Base-by-base conservation (phyloP, 2,888 invertebrate species). In the Prenolepis imparis region DNA sequence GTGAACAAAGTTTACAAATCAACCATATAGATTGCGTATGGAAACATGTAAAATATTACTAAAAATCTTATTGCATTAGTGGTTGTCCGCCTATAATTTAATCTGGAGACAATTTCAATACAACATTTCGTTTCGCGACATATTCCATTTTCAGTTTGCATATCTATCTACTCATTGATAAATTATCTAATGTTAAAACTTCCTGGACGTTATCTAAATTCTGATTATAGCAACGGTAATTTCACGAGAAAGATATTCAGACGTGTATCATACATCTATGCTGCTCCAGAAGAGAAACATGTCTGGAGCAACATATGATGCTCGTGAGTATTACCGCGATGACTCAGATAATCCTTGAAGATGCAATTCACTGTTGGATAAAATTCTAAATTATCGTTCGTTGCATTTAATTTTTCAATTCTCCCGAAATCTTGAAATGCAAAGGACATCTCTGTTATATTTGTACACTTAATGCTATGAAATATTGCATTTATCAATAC, bases 161-260 rank as follows among this genome's bases (percentile, higher is more conserved):
- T 18, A 63, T 41, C 3, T 15, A n/a, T 48, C 41, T 32, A 8
- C 15, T n/a, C 11, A 15, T 63, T 74, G 41, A 73, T 61, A 74
- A 74, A 74, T 63, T 74, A 44, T 74, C 41, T 24, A 41, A 28
- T 28, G 61, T 74, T 44, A 74, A 52, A 52, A 44, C 41, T 63
- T 74, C 5, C 15, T 6, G 61, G n/a, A n/a, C 41, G 3, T 24
- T 61, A 73, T 61, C 61, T 41, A n/a, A 15, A 21, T 21, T 24
- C 36, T 24, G 57, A 57, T 12, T 28, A 52, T 32, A 15, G 15
- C 68, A 32, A 70, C n/a, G 15, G 73, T 39, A 41, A 73, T 73
- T 61, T 61, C 4, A 41, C 6, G 12, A 61, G 28, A 15, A 73
- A 73, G 12, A 73, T n/a, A 61, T 24, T n/a, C 12, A 12, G n/a